Conservation (phyloP, 2,797 vertebrate genomes). For the Characodon lateralis region DNA sequence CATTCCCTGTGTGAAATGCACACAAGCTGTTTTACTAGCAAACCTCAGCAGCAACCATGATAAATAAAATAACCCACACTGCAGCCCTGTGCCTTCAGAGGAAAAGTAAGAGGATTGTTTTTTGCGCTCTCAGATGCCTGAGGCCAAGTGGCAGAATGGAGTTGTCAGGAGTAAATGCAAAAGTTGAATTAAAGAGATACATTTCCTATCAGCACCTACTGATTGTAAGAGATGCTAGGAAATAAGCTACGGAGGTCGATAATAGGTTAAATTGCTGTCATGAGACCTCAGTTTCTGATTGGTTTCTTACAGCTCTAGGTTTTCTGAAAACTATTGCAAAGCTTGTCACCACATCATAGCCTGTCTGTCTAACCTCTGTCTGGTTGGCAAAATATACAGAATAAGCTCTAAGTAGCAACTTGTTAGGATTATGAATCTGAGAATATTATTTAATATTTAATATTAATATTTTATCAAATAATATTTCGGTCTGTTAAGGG, state of each 20-base stretch:
- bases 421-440: no score
- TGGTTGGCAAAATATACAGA: constrained; percentile 13
- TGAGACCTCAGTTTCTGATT: constrained; percentile 11
- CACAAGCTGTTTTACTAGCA: constrained; percentile 54
- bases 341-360: constrained; percentile 14
- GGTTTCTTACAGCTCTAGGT: not conserved
- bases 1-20: constrained; percentile 45
- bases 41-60: constrained; percentile 49
- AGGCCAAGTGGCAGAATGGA: constrained; percentile 66
- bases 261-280: constrained; percentile 38
- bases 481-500: no score
- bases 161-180: constrained; percentile 69
- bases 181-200: constrained; percentile 78
- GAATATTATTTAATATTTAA: no score
- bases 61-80: constrained; percentile 53
- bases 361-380: constrained; percentile 26
- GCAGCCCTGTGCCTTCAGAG: constrained; percentile 22
- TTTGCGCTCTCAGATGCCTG: constrained; percentile 27
- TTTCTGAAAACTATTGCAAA: constrained; percentile 15
- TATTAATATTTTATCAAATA: no score
- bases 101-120: constrained; percentile 35
- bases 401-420: constrained; percentile 2
- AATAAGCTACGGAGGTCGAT: constrained; percentile 38
- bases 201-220: constrained; percentile 66
- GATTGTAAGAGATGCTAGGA: constrained; percentile 27